Base-by-base conservation (phyloP, 2,797 vertebrate species). In the Phoebastria nigripes region DNA sequence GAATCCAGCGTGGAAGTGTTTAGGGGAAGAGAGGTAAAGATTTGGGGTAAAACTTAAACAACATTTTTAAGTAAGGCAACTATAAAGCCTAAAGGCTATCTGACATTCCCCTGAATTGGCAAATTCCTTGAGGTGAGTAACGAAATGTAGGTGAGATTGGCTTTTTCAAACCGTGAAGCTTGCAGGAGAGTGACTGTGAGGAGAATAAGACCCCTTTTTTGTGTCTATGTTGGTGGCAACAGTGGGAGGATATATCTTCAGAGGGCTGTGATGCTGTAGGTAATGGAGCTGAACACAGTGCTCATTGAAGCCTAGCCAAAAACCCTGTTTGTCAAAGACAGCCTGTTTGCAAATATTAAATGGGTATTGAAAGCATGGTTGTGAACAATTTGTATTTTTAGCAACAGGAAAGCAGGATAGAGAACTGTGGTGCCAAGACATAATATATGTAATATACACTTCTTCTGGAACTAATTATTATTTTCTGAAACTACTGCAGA, bases 291-390 rank as follows among this genome's bases (percentile, higher is more conserved):
- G 79, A 91, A 83, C 70, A 49, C n/a, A 37, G 22, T 46, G 81
- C 65, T 92, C 41, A 39, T 1, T 84, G 86, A 90, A 84, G 74
- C 86, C 62, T 70, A 63, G 62, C 69, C 82, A 72, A 92, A 94
- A 90, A 0, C 19, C 24, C 17, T 39, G 66, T 37, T 86, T 82
- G 44, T 90, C 83, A 66, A 89, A 94, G 78, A 7, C 29, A 84
- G 15, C 9, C 55, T 93, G 52, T 88, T 90, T 94, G 73, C 83
- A 90, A 95, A 92, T 92, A 92, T 59, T 89, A 89, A 90, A 61
- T 79, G 35, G 66, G 79, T 91, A 84, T 81, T 76, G 93, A 95
- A 90, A 73, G 29, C 51, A 56, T 31, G 37, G 16, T 85, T 74
- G n/a, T 61, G 83, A 89, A 80, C 55, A 88, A 67, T 56, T 44